Percentiles rank a stretch among this genome's conserved stretches.
Evolutionary conservation across 2,888 invertebrate species (phyloP).

Genomic region (Acanthoscelides obtectus): DNA sequence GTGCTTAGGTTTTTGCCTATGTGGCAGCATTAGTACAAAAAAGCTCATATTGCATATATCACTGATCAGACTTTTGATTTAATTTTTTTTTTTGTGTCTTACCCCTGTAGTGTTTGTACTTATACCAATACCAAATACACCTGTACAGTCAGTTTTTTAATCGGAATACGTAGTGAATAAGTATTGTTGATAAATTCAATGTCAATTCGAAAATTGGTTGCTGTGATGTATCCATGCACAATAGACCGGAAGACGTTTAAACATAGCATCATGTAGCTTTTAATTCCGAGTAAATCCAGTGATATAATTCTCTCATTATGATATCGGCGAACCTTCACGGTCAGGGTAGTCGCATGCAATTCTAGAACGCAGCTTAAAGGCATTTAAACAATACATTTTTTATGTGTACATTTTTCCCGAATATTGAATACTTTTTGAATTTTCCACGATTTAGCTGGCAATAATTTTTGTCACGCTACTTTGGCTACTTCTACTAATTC

Average conservation of each 20-base stretch:
- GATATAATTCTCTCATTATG: slow-evolving; percentile 31
- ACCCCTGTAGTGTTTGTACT: not conserved
- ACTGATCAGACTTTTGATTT: too few species aligned
- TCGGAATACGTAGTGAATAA: slow-evolving; percentile 7
- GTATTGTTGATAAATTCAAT: slow-evolving; percentile 25
- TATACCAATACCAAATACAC: not conserved
- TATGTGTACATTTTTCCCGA: too few species aligned
- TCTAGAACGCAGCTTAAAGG: slow-evolving; percentile 12
- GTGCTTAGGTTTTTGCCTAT: too few species aligned
- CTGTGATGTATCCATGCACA: slow-evolving; percentile 14
- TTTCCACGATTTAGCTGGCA: too few species aligned
- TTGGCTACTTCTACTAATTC: too few species aligned
- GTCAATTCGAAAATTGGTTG: slow-evolving; percentile 23
- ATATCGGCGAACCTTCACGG: slow-evolving; percentile 29
- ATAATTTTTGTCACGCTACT: too few species aligned
- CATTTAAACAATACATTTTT: not conserved
- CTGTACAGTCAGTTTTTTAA: slow-evolving; percentile 4
- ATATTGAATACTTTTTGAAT: too few species aligned
- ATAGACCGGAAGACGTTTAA: slow-evolving; percentile 30
- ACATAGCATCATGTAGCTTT: slow-evolving; percentile 13
- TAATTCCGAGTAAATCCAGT: slow-evolving; percentile 28
- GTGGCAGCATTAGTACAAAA: too few species aligned
- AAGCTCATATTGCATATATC: too few species aligned
- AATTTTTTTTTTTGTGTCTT: too few species aligned
- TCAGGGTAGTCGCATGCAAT: slow-evolving; percentile 32